Evolutionary conservation across 1,140 invertebrate genomes (phyloP).

Genomic region (Cotesia vestalis): DNA sequence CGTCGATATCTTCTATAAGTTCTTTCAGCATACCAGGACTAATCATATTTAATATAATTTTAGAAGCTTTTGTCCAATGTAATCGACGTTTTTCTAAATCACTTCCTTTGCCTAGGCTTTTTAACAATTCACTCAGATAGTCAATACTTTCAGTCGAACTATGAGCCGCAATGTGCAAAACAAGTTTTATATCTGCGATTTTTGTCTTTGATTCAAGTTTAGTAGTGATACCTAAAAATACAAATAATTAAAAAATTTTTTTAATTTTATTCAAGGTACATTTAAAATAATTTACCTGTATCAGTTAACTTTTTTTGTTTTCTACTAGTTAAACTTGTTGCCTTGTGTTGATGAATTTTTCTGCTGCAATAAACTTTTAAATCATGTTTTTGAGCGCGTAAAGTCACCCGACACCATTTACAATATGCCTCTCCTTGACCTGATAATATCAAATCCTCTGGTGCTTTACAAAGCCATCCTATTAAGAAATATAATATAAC

Average conservation of each 20-base stretch:
- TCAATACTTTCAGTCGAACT: conserved; percentile 30
- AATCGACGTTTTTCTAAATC: conserved; percentile 39
- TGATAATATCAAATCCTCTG: background rate
- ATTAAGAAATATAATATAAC: conserved; percentile 5
- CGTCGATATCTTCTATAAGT: conserved; percentile 50
- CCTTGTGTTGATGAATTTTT: background rate
- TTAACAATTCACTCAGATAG: conserved; percentile 28
- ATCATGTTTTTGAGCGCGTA: conserved; percentile 20
- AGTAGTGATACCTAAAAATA: conserved; percentile 4
- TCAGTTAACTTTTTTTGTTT: background rate
- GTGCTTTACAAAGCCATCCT: conserved; percentile 15
- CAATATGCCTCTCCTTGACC: conserved; percentile 14
- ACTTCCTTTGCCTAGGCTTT: conserved; percentile 27
- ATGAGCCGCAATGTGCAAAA: conserved; percentile 38
- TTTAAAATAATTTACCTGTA: conserved; percentile 6
- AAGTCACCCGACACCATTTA: conserved; percentile 14
- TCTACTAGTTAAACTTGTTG: background rate
- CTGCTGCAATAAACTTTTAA: background rate
- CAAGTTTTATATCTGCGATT: conserved; percentile 33
- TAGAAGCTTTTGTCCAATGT: conserved; percentile 54
- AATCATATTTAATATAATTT: conserved; percentile 56
- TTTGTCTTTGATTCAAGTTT: conserved; percentile 12
- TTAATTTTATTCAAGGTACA: conserved; percentile 3
- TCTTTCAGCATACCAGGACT: conserved; percentile 48
- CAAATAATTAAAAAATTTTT: conserved; percentile 10